Evolutionary conservation across 1,140 invertebrate species (phyloP).

Genomic region (Chymomyza costata): DNA sequence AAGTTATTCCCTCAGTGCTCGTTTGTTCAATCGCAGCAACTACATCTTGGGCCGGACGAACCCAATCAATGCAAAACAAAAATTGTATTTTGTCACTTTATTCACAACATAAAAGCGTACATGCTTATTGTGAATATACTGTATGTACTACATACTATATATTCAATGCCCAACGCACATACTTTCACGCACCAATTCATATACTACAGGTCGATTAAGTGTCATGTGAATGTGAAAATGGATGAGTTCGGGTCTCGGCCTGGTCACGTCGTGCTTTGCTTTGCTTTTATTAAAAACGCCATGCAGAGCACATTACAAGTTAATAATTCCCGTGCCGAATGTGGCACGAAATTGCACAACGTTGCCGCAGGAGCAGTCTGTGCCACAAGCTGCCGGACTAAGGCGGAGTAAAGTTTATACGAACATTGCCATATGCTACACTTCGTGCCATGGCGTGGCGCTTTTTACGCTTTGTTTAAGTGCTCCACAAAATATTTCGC

Average conservation of each 20-base stretch:
- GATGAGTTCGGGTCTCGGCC: slow-evolving; percentile 16
- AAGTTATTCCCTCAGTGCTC: slow-evolving; percentile 63
- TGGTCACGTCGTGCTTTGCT: slow-evolving; percentile 62
- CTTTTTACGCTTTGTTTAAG: neutral
- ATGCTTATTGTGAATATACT: slow-evolving; percentile 29
- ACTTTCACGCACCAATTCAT: too few species aligned
- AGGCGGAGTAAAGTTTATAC: too few species aligned
- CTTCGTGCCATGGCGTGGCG: slow-evolving; percentile 25
- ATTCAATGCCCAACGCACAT: too few species aligned
- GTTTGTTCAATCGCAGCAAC: slow-evolving; percentile 68
- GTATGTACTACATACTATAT: too few species aligned
- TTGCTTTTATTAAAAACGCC: slow-evolving; percentile 69
- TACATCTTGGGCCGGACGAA: slow-evolving; percentile 42
- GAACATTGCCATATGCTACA: slow-evolving; percentile 63
- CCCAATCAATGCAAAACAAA: slow-evolving; percentile 68
- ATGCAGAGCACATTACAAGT: slow-evolving; percentile 73
- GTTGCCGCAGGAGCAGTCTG: neutral
- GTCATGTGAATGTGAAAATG: too few species aligned
- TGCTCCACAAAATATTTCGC: slow-evolving; percentile 45
- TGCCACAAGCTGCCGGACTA: neutral
- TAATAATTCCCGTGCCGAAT: slow-evolving; percentile 66
- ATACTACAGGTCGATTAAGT: too few species aligned
- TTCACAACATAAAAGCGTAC: slow-evolving; percentile 69
- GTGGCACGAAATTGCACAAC: slow-evolving; percentile 8
- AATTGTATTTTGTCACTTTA: slow-evolving; percentile 65